Percentiles rank a stretch among this genome's conserved stretches.
Evolutionary conservation across 37 sponge, comb jelly and placozoan genomes (phyloP).

Genomic region (Cliona cf. orientalis): DNA sequence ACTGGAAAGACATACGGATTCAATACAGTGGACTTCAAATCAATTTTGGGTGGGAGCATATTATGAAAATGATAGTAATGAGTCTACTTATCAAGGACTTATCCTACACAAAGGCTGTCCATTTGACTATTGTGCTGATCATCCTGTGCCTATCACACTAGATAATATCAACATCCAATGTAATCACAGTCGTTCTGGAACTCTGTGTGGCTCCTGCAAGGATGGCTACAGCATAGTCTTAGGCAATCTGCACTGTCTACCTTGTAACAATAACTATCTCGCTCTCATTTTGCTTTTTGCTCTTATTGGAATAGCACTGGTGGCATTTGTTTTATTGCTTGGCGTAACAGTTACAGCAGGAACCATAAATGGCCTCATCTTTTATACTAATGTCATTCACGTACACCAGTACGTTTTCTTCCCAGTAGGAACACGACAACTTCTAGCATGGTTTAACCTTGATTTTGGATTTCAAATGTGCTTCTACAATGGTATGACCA

Average conservation of each 20-base stretch:
- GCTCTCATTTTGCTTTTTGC: neutral
- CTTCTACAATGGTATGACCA: slow-evolving; percentile 15
- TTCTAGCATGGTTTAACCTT: slow-evolving; percentile 17
- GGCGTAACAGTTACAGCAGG: slow-evolving; percentile 14
- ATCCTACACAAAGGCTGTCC: neutral
- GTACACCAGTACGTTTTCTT: slow-evolving; percentile 1
- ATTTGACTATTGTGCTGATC: neutral
- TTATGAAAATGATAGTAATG: neutral
- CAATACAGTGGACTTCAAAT: too few relatives aligned
- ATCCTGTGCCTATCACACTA: neutral
- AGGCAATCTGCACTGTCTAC: neutral
- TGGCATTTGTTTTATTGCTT: neutral
- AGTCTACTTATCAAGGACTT: too few relatives aligned
- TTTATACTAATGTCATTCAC: slow-evolving; percentile 16
- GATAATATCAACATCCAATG: neutral
- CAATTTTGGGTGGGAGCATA: neutral
- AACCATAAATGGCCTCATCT: slow-evolving; percentile 21
- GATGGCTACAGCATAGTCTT: neutral
- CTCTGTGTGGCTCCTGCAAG: neutral
- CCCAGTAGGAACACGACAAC: neutral
- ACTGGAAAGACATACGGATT: too few relatives aligned
- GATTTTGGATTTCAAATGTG: slow-evolving; percentile 21
- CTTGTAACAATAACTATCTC: neutral
- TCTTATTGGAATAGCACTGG: slow-evolving; percentile 1
- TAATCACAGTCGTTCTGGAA: neutral